These are phyloP conservation scores for Pentalonia nigronervosa DNA, from an alignment of 1,140 invertebrate genomes.

Conservation along the genomic window DNA sequence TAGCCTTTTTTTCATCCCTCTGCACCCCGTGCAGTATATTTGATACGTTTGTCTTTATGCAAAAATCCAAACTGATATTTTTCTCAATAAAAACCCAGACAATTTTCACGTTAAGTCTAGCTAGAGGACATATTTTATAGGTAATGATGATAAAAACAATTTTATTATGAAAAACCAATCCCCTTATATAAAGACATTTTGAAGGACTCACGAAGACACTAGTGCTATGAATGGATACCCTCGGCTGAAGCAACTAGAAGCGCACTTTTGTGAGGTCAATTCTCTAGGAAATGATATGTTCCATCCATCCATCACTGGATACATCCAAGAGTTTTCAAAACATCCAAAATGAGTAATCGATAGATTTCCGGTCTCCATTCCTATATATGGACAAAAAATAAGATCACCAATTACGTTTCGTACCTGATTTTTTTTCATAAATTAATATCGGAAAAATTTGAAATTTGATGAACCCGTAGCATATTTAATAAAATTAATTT, in stretches of 20 bases:
- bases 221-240: not conserved
- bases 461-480: not conserved
- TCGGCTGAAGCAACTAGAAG: not conserved
- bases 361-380: not conserved
- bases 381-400: not conserved
- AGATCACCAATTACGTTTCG: not conserved
- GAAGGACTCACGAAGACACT: constrained; percentile 29
- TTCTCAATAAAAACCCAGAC: too few relatives aligned
- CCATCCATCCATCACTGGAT: constrained; percentile 46
- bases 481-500: not conserved
- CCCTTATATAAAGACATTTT: not conserved
- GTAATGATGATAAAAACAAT: not conserved
- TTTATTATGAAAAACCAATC: not conserved
- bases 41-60: too few relatives aligned
- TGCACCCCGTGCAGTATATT: too few relatives aligned
- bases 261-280: not conserved
- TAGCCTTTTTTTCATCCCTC: too few relatives aligned
- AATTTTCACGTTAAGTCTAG: too few relatives aligned
- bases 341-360: constrained; percentile 7
- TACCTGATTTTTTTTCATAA: not conserved
- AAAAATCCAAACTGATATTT: too few relatives aligned
- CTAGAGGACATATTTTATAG: not conserved
- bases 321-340: constrained; percentile 39
- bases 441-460: not conserved
- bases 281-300: not conserved